Evolutionary conservation across 2,113 vertebrate genomes (phyloP).

Genomic region (Hippolais icterina): DNA sequence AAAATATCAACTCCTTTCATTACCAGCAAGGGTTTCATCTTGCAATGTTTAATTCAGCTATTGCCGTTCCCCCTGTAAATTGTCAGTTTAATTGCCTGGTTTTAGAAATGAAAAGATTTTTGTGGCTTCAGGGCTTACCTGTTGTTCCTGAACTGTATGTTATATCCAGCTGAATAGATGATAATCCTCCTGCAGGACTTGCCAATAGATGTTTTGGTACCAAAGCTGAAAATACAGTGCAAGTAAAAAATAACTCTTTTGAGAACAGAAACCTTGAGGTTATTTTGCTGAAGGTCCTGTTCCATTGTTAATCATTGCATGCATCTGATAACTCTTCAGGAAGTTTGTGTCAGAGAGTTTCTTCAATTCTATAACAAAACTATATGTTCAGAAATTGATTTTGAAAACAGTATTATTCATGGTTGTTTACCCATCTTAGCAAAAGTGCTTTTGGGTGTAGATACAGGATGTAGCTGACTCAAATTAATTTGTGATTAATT

Average conservation of each 20-base stretch:
- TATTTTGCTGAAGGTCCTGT: background rate
- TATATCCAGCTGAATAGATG: background rate
- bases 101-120: slow-evolving; percentile 40
- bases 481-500: background rate
- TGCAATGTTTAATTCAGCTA: slow-evolving; percentile 58
- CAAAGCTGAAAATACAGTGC: background rate
- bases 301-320: background rate
- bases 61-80: background rate
- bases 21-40: slow-evolving; percentile 42
- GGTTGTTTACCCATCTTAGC: background rate
- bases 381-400: background rate
- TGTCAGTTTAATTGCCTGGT: slow-evolving; percentile 41
- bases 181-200: slow-evolving; percentile 2
- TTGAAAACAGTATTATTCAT: background rate
- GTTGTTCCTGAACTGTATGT: background rate
- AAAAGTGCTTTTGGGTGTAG: background rate
- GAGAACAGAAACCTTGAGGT: slow-evolving; percentile 3
- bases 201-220: slow-evolving; percentile 21
- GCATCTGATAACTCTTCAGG: background rate
- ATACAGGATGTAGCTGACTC: background rate
- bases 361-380: background rate
- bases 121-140: slow-evolving; percentile 24
- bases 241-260: background rate
- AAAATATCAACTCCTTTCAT: slow-evolving; percentile 28
- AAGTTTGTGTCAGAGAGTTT: background rate